Base-by-base conservation (phyloP, 2,797 vertebrate species). In the Argentina silus region DNA sequence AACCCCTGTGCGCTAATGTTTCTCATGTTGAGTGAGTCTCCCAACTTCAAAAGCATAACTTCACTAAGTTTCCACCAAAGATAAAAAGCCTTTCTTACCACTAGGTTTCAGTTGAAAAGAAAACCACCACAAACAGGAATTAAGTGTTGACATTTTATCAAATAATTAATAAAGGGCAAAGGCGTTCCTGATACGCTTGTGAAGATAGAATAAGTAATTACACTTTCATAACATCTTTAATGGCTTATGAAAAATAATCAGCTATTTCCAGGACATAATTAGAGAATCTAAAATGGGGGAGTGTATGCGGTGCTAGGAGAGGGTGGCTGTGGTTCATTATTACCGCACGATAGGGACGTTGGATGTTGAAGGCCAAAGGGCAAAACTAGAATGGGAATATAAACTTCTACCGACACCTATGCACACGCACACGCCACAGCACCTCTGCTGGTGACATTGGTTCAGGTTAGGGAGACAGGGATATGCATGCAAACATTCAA, bases 211-310 rank as follows among this genome's bases (percentile, higher is more conserved):
- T 75, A 79, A 87, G 72, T 78, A 78, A 91, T 86, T 84, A 85
- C 69, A 71, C 73, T 82, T 80, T 74, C 51, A 3, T 47, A 77
- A 80, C 65, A 87, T 83, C 74, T 78, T 36, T 84, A 87, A 87
- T 87, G 82, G 79, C 74, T 81, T 80, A 75, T 80, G 63, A 84
- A 81, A 81, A 86, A 86, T 69, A 86, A 80, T 82, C 84, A 76
- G 74, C 69, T 72, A 67, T 76, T 82, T 78, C 42, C 15, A n/a
- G 76, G 45, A 82, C 79, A 90, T 89, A 81, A 89, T 91, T 83
- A 87, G 68, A 57, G 67, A 57, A 66, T 63, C 42, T 79, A 70
- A 72, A 42, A 74, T 68, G 57, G 56, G 19, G 55, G 43, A 12
- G n/a, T 51, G 64, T n/a, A 48, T 55, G 64, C 51, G 14, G 43